Conservation (phyloP, 2,113 vertebrate species). For the Lophura nycthemera region DNA sequence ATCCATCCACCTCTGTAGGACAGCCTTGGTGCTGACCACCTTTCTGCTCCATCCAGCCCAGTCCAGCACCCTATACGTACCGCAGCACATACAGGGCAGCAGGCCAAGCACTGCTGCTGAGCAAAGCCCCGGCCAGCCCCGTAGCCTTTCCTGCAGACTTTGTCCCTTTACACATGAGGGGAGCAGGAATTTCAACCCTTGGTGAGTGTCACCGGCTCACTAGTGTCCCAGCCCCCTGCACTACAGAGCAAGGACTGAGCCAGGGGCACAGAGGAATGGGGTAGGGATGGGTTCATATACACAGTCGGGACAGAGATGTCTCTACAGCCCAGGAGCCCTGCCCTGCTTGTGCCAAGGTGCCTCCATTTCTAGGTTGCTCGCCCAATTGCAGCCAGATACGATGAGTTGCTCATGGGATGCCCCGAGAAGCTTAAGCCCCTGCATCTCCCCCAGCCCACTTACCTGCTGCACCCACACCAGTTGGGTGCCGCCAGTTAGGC, state of each 20-base stretch:
- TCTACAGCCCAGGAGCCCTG: neutral
- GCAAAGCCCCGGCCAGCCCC: neutral
- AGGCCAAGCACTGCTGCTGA: neutral
- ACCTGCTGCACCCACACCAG: neutral
- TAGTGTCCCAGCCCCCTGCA: neutral
- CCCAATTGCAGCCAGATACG: neutral
- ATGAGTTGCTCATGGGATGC: fast-evolving
- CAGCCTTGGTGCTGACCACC: neutral
- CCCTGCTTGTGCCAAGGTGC: neutral
- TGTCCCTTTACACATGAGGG: conserved; percentile 61
- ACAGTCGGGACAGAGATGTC: fast-evolving
- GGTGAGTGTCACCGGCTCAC: neutral
- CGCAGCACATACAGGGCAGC: neutral
- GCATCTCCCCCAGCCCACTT: neutral
- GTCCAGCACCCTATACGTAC: neutral
- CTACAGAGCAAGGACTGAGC: neutral
- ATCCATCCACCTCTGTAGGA: neutral
- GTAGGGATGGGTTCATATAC: neutral
- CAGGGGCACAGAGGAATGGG: fast-evolving
- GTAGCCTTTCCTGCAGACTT: conserved; percentile 13
- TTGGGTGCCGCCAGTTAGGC: neutral
- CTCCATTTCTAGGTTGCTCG: neutral
- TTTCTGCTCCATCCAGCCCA: neutral
- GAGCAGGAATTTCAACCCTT: conserved; percentile 44
- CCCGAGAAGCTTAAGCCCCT: neutral